Percentiles rank a stretch among this genome's conserved stretches.
phyloP scores from a whole-genome alignment of 2,797 vertebrate genomes.

The Urocyon cinereoargenteus region DNA sequence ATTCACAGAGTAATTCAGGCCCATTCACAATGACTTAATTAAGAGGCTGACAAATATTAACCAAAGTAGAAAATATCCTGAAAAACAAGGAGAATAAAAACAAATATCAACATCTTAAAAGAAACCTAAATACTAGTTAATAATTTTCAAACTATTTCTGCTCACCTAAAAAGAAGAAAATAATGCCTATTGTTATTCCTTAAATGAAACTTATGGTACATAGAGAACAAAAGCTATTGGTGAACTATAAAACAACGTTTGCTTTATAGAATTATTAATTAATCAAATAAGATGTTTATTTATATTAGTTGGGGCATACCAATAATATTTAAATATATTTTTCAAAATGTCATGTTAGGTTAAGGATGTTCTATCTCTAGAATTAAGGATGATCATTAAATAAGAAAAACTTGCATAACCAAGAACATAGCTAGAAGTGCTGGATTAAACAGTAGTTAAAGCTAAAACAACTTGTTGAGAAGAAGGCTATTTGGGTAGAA shows the following conservation, averaged over 20 bases:
- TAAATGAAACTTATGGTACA: background rate
- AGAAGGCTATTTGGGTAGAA: background rate
- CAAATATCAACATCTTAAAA: conserved; percentile 5
- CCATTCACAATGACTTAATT: background rate
- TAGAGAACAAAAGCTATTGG: background rate
- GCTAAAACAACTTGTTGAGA: background rate
- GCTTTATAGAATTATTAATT: background rate
- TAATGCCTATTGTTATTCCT: background rate
- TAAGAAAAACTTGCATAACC: conserved; percentile 24
- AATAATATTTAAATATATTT: background rate
- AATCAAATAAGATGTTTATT: background rate
- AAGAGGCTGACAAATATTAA: conserved; percentile 13
- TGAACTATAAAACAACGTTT: conserved; percentile 54
- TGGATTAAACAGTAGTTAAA: conserved; percentile 5
- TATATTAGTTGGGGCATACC: background rate
- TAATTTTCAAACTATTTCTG: conserved; percentile 47
- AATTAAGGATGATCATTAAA: conserved; percentile 5
- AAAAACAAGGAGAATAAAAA: conserved; percentile 50
- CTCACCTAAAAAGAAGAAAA: conserved; percentile 25
- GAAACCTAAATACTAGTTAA: conserved; percentile 4
- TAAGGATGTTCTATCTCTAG: conserved; percentile 38
- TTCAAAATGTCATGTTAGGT: background rate
- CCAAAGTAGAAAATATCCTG: background rate
- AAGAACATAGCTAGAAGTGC: background rate
- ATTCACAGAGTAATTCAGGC: conserved; percentile 30